Base-by-base conservation (phyloP, 2,797 vertebrate species). In the Mallotus villosus region DNA sequence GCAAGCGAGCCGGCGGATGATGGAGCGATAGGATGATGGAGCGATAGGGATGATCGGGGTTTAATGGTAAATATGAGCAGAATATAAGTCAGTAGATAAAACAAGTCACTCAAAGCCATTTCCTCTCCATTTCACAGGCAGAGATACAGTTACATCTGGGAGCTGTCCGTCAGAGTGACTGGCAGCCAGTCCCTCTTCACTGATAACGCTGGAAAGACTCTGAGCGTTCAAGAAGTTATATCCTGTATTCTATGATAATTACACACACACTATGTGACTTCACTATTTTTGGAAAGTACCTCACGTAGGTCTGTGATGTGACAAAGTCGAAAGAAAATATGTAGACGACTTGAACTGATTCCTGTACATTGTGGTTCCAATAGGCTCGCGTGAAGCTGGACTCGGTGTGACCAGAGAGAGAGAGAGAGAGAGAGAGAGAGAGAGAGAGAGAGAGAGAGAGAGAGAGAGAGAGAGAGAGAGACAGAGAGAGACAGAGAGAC, bases 121-220 rank as follows among this genome's bases (percentile, higher is more conserved):
- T 80, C 75, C 73, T 73, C 64, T 77, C 72, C 73, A 71, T 74
- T 76, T 24, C 67, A 67, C 70, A 25, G 70, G 74, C 72, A 76
- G 29, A 62, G 16, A 81, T 80, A 81, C 75, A 75, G 78, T 77
- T 74, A 70, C 71, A 82, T 82, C 76, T 79, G 69, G 41, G 68
- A 81, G 78, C 77, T 81, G 82, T 85, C 85, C 32, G 19, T 86
- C 83, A 87, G 59, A 16, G 11, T 77, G 86, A 86, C 59, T 82
- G 84, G 76, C 80, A 80, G 81, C 74, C 71, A 37, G 74, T 76
- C 73, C 76, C 86, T 84, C 83, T 85, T 80, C 84, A 70, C 69
- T 68, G 74, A 73, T 67, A 74, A 77, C 76, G 76, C 74, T 65
- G 81, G 74, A 82, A 71, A 80, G 74, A 72, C 73, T 61, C 72